Percentiles rank a stretch among this genome's conserved stretches.
Conservation (phyloP, 2,888 invertebrate species). For the Parasteatoda lunata region DNA sequence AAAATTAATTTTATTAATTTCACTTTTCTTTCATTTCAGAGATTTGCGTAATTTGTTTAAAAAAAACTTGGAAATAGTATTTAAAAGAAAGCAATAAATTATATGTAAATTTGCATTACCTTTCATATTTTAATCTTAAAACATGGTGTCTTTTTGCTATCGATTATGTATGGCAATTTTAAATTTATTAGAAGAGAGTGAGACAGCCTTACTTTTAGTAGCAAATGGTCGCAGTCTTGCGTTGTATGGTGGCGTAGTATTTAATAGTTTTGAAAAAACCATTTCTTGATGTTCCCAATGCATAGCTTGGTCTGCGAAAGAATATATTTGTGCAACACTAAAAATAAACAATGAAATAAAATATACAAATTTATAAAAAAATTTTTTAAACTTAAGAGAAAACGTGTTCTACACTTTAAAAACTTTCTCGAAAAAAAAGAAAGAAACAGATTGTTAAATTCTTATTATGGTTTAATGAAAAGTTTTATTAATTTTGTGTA, state of each 20-base stretch:
- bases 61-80: neutral
- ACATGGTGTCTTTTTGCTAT: neutral
- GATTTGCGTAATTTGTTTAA: too few species aligned
- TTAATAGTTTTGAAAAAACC: conserved; percentile 24
- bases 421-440: too few species aligned
- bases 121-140: neutral
- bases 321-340: too few species aligned
- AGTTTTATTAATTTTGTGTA: conserved; percentile 12
- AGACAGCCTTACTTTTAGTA: conserved; percentile 13
- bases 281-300: conserved; percentile 48
- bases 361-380: too few species aligned
- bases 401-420: too few species aligned
- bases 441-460: too few species aligned
- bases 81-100: conserved; percentile 4
- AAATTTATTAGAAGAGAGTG: neutral
- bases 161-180: neutral
- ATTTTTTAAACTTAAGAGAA: too few species aligned
- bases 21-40: too few species aligned
- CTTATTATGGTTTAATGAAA: neutral
- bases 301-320: neutral
- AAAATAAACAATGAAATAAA: too few species aligned
- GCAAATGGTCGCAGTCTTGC: conserved; percentile 30
- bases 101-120: neutral
- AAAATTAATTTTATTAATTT: too few species aligned
- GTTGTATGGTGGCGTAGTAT: conserved; percentile 19